A percentile compares a stretch with the other conserved stretches of the same genome.
phyloP scores from a whole-genome alignment of 2,888 invertebrate species.

The Halictus ligatus region DNA sequence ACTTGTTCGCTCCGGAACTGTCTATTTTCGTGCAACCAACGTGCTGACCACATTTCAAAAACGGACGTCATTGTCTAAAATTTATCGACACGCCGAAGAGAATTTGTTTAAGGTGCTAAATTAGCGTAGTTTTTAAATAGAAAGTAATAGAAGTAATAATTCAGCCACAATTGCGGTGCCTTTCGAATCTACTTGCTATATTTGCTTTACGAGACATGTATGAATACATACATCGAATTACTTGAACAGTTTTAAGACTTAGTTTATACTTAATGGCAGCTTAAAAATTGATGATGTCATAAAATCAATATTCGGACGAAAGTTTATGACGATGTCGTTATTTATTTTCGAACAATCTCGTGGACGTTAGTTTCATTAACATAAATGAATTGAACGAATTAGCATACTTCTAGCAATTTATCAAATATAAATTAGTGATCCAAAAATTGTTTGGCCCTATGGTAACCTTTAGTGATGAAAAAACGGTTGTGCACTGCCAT shows the following conservation, averaged over 20 bases:
- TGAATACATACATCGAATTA: too few relatives aligned
- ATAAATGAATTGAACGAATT: too few relatives aligned
- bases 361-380: too few relatives aligned
- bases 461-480: not conserved
- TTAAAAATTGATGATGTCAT: not conserved
- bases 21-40: not conserved
- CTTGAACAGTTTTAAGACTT: not conserved
- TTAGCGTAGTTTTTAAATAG: not conserved
- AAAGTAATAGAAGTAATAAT: not conserved
- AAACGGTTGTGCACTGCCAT: not conserved
- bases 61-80: not conserved
- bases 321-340: not conserved
- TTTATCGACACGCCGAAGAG: not conserved
- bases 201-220: not conserved
- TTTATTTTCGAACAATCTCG: too few relatives aligned
- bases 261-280: not conserved
- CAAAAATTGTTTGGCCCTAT: too few relatives aligned
- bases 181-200: not conserved
- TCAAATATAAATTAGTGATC: too few relatives aligned
- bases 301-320: not conserved
- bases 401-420: too few relatives aligned
- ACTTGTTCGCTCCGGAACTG: not conserved
- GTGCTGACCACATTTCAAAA: not conserved
- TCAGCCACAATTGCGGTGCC: not conserved
- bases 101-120: not conserved